phyloP scores from a whole-genome alignment of 2,888 invertebrate genomes.

The Drosophila mettleri region DNA sequence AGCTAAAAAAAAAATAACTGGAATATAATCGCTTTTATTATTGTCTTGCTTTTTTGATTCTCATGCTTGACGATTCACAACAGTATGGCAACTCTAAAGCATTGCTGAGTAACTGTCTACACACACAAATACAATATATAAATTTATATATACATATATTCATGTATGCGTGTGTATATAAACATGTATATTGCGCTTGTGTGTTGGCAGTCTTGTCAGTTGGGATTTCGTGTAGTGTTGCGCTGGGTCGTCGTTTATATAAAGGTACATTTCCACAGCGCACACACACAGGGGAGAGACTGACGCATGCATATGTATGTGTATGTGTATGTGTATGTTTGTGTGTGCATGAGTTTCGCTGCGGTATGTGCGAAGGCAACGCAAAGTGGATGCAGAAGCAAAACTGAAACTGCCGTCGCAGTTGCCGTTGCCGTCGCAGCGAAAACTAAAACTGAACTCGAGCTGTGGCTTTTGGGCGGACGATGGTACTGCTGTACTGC shows the following conservation, averaged over 20 bases:
- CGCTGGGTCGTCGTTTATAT: constrained; percentile 76
- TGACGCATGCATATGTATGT: constrained; percentile 39
- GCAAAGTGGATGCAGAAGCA: constrained; percentile 64
- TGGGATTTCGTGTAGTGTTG: constrained; percentile 81
- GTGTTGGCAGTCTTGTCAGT: constrained; percentile 79
- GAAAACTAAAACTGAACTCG: constrained; percentile 77
- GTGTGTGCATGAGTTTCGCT: constrained; percentile 54
- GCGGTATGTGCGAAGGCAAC: constrained; percentile 74
- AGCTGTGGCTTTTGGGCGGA: constrained; percentile 49
- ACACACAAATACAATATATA: constrained; percentile 26
- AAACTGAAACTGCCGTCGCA: constrained; percentile 63
- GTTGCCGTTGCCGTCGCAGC: constrained; percentile 62
- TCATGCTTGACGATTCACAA: constrained; percentile 18
- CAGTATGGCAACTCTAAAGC: constrained; percentile 65
- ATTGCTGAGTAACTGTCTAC: constrained; percentile 74
- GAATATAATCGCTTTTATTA: constrained; percentile 27
- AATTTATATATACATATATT: constrained; percentile 26
- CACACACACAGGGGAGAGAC: constrained; percentile 23
- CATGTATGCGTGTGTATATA: constrained; percentile 34
- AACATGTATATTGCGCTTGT: constrained; percentile 52
- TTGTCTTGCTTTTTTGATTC: constrained; percentile 28
- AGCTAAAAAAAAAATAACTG: constrained; percentile 1
- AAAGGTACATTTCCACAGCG: constrained; percentile 76
- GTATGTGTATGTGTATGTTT: constrained; percentile 31
- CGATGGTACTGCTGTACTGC: constrained; percentile 48